Percentiles rank a stretch among this genome's conserved stretches.
Conservation (phyloP, 2,113 vertebrate genomes). For the Spermophilus dauricus region DNA sequence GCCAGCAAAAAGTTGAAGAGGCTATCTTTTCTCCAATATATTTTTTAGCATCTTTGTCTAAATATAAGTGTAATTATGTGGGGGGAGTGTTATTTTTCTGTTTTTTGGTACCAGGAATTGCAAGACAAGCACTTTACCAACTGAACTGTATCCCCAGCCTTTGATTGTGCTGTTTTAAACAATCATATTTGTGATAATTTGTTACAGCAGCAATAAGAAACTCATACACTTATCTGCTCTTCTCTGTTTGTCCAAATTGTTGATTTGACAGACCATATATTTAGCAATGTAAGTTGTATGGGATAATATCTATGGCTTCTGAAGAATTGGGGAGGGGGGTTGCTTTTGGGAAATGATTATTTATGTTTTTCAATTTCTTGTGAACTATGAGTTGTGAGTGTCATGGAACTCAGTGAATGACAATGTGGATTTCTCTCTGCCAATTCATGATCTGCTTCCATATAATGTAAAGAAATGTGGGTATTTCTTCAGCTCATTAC, state of each 20-base stretch:
- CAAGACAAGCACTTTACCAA: too few species aligned
- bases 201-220: neutral
- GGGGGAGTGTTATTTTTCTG: too few species aligned
- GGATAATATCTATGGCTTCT: neutral
- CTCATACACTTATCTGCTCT: neutral
- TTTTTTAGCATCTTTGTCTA: too few species aligned
- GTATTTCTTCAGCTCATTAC: neutral
- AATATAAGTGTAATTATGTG: too few species aligned
- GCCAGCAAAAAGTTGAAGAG: too few species aligned
- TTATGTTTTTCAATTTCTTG: neutral
- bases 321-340: neutral
- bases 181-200: neutral
- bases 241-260: neutral
- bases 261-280: neutral
- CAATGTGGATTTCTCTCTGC: neutral
- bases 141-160: too few species aligned
- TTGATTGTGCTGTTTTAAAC: neutral
- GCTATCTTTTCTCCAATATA: too few species aligned
- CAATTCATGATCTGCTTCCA: neutral
- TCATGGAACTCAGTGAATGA: neutral
- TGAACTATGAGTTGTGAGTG: neutral
- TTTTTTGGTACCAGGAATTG: too few species aligned
- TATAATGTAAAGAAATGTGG: neutral
- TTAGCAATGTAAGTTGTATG: neutral
- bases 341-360: neutral